Percentiles rank a stretch among this genome's conserved stretches.
phyloP scores from a whole-genome alignment of 2,113 vertebrate species.

The Colistium nudipinnis region DNA sequence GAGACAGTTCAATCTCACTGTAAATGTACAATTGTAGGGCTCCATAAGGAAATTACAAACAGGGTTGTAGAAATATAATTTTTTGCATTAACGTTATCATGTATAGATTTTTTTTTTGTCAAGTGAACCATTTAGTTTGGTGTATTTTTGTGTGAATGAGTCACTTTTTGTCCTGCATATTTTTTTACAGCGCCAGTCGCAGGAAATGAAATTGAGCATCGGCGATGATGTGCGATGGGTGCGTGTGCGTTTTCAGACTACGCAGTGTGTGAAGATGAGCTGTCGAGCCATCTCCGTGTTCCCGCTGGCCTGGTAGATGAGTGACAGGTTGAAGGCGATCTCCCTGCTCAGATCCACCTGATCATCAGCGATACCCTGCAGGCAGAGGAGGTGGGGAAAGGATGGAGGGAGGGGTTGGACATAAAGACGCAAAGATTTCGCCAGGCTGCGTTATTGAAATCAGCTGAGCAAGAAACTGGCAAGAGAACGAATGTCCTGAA shows the following conservation, averaged over 20 bases:
- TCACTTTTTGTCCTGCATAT: neutral
- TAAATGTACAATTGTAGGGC: too few relatives aligned
- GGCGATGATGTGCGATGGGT: neutral
- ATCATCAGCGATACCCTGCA: conserved; percentile 90
- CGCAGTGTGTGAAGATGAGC: conserved; percentile 85
- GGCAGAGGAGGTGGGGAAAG: neutral
- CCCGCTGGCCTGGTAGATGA: conserved; percentile 94
- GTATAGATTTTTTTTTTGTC: neutral
- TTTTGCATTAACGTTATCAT: too few relatives aligned
- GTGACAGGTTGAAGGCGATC: conserved; percentile 92
- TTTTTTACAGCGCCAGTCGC: neutral
- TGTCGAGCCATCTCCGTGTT: conserved; percentile 88
- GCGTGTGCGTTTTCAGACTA: conserved; percentile 73
- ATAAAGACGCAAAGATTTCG: neutral
- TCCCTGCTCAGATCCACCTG: conserved; percentile 93
- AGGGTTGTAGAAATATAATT: too few relatives aligned
- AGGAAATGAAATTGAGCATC: neutral
- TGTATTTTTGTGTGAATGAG: conserved; percentile 5
- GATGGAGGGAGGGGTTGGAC: neutral
- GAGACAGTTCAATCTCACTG: too few relatives aligned
- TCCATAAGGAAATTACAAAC: too few relatives aligned
- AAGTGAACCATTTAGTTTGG: neutral
- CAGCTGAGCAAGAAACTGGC: neutral
- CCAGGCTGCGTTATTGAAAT: neutral
- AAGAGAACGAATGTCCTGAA: neutral